Conservation (phyloP, 2,113 vertebrate genomes). For the Proteles cristata region DNA sequence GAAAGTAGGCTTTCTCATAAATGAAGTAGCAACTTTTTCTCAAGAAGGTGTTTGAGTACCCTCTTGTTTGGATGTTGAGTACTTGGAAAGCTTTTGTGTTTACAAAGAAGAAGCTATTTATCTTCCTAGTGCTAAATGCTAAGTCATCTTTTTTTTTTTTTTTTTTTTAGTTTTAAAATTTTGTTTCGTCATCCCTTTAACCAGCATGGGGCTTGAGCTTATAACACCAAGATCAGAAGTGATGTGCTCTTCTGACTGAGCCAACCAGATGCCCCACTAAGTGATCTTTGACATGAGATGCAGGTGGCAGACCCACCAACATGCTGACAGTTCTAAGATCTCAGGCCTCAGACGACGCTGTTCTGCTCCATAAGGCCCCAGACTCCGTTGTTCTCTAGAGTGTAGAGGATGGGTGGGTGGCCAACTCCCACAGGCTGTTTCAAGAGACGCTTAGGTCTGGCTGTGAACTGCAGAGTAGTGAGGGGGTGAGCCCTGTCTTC, state of each 20-base stretch:
- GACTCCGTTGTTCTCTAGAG: neutral
- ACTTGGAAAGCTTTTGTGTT: neutral
- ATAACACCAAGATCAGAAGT: neutral
- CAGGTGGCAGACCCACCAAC: neutral
- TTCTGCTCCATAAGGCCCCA: neutral
- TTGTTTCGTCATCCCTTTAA: neutral
- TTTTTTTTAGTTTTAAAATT: neutral
- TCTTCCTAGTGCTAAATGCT: neutral
- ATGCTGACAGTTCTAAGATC: neutral
- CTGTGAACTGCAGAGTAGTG: accelerated
- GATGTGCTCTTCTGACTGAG: neutral
- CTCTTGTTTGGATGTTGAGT: neutral
- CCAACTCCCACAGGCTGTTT: neutral
- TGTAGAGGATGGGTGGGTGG: neutral
- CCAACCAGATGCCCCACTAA: neutral
- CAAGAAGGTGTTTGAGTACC: neutral
- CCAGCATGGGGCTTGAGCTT: neutral
- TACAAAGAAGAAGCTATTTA: neutral
- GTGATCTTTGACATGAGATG: neutral
- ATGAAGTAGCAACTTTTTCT: neutral
- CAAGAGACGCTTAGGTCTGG: neutral
- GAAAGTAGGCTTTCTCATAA: neutral
- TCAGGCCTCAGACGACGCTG: neutral
- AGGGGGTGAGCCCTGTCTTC: too few species aligned
- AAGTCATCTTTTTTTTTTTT: neutral